A percentile compares a stretch with the other conserved stretches of the same genome.
These are phyloP conservation scores for Stenolophus ochropezus DNA, from an alignment of 2,888 invertebrate species.

Conservation along the genomic window DNA sequence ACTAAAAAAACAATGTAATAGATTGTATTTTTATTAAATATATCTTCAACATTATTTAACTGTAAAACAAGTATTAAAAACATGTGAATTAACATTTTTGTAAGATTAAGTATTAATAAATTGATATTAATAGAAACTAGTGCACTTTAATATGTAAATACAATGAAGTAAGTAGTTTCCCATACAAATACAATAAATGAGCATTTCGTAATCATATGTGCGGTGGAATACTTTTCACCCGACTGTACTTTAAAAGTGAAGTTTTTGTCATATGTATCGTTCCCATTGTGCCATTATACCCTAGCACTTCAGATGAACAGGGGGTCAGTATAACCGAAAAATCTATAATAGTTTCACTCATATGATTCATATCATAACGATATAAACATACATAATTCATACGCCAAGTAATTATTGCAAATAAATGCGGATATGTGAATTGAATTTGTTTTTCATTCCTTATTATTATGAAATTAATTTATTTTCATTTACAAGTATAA, in stretches of 20 bases:
- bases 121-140: too few species aligned
- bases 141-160: too few species aligned
- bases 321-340: constrained; percentile 19
- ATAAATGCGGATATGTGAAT: background rate
- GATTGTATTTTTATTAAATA: too few species aligned
- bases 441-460: background rate
- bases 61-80: too few species aligned
- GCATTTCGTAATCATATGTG: background rate
- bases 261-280: constrained; percentile 38
- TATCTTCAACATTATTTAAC: too few species aligned
- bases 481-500: background rate
- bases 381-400: background rate
- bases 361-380: background rate
- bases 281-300: constrained; percentile 32
- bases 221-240: background rate
- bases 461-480: background rate
- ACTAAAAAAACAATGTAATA: too few species aligned
- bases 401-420: background rate
- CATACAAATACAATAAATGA: too few species aligned
- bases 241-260: constrained; percentile 17
- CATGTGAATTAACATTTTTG: too few species aligned
- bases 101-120: too few species aligned
- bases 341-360: constrained; percentile 8
- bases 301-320: constrained; percentile 21
- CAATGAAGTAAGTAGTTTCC: too few species aligned